Evolutionary conservation across 2,113 vertebrate genomes (phyloP), one percentile per base, ranked within the genome.

Genomic region (Pomatorhinus ruficollis): DNA sequence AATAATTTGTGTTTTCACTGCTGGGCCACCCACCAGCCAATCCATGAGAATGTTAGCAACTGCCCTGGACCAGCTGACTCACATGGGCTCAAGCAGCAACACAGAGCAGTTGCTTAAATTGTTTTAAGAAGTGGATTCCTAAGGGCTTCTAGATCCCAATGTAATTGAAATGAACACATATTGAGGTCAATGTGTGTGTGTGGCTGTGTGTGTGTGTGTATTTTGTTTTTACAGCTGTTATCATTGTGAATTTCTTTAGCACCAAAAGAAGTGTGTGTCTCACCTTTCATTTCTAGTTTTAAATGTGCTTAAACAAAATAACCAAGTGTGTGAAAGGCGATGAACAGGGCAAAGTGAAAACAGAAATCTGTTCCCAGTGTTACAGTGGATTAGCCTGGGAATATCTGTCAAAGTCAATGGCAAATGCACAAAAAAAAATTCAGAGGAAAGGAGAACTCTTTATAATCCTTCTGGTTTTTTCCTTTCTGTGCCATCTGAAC

Each of bases 271-370:
- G 37, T 60, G n/a, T 64, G 24, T 56, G 21, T 82, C 66, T 81
- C 83, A 80, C 54, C 47, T 95, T 77, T 91, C 63, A 54, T 83
- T 86, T 86, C 66, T 35, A 44, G 42, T 80, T 85, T 77, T 83
- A 78, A 87, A 59, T 80, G 39, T 72, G 30, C 24, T 63, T 93
- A 56, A 88, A 69, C 42, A 79, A 92, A 96, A 77, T 53, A 91
- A 72, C 24, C 12, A 47, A 80, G 33, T n/a, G 27, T 70, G 68
- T 72, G 75, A 93, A 93, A 89, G 61, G 53, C 0, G 0, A 71
- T 39, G 47, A 89, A 47, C 15, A 27, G 20, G 50, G 53, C 75
- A 70, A 85, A 82, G 78, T 66, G 63, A 70, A 77, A 92, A 82
- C 70, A 72, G 30, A 87, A 92, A 59, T 68, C 45, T 18, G 15